phyloP scores from a whole-genome alignment of 2,888 invertebrate genomes.

The Apodemia mormo region DNA sequence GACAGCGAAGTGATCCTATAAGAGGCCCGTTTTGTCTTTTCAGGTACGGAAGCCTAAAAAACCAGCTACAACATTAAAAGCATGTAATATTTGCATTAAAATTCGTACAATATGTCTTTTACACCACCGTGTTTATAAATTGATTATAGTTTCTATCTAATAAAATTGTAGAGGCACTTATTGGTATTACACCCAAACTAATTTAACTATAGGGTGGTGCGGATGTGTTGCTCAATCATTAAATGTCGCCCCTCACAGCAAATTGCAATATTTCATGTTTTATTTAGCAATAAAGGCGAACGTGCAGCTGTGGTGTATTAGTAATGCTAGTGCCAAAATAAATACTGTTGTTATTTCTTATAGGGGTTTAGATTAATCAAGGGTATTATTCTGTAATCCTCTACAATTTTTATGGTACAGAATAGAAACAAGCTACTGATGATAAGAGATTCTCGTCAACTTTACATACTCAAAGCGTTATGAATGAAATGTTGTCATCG shows the following conservation, averaged over 20 bases:
- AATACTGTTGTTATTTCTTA: conserved; percentile 27
- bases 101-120: not conserved
- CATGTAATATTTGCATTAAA: not conserved
- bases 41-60: no score
- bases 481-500: no score
- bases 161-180: conserved; percentile 26
- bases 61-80: no score
- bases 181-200: conserved; percentile 33
- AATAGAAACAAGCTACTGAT: no score
- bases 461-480: no score
- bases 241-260: conserved; percentile 46
- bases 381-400: not conserved
- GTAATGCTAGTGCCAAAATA: conserved; percentile 43
- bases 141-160: conserved; percentile 28
- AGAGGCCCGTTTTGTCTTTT: no score
- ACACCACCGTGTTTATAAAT: not conserved
- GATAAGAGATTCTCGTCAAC: no score
- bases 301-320: conserved; percentile 68
- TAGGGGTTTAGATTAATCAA: not conserved
- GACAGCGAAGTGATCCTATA: no score
- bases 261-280: conserved; percentile 60
- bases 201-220: conserved; percentile 28
- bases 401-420: no score
- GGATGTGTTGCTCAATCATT: conserved; percentile 50
- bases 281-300: conserved; percentile 66